Percentiles rank a stretch among this genome's conserved stretches.
Evolutionary conservation across 1,140 invertebrate genomes (phyloP).

Genomic region (Dendrolimus punctatus): DNA sequence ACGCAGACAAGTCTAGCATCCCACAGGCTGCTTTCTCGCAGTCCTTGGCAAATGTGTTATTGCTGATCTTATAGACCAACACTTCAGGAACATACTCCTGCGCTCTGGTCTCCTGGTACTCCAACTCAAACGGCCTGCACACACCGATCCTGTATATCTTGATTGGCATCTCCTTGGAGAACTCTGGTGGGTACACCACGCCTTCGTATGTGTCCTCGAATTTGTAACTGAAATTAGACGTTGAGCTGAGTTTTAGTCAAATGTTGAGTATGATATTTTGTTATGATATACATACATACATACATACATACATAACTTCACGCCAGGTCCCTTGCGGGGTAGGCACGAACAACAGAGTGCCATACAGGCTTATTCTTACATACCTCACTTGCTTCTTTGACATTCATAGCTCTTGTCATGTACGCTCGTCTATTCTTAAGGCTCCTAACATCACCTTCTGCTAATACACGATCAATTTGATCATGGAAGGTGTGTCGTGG

Average conservation of each 20-base stretch:
- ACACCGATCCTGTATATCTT: constrained; percentile 76
- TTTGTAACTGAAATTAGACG: constrained; percentile 11
- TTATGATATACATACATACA: too few species aligned
- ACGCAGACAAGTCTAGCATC: constrained; percentile 75
- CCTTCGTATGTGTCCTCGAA: constrained; percentile 67
- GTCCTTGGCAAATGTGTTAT: constrained; percentile 66
- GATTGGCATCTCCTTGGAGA: constrained; percentile 69
- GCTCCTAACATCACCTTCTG: too few species aligned
- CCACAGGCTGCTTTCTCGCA: constrained; percentile 68
- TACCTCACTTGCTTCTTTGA: too few species aligned
- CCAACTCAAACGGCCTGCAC: constrained; percentile 74
- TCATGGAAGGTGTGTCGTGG: too few species aligned
- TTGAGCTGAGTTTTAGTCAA: too few species aligned
- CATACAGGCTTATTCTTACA: too few species aligned
- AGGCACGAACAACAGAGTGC: too few species aligned
- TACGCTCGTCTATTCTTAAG: too few species aligned
- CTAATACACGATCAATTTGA: too few species aligned
- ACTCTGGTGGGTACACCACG: constrained; percentile 70
- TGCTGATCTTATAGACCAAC: constrained; percentile 65
- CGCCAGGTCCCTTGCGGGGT: too few species aligned
- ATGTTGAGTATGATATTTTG: background rate
- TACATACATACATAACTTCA: too few species aligned
- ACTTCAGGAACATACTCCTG: constrained; percentile 61
- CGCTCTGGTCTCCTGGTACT: constrained; percentile 45
- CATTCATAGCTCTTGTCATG: too few species aligned